Percentiles rank a stretch among this genome's conserved stretches.
Evolutionary conservation across 1,140 invertebrate species (phyloP).

Genomic region (Idris sp.): DNA sequence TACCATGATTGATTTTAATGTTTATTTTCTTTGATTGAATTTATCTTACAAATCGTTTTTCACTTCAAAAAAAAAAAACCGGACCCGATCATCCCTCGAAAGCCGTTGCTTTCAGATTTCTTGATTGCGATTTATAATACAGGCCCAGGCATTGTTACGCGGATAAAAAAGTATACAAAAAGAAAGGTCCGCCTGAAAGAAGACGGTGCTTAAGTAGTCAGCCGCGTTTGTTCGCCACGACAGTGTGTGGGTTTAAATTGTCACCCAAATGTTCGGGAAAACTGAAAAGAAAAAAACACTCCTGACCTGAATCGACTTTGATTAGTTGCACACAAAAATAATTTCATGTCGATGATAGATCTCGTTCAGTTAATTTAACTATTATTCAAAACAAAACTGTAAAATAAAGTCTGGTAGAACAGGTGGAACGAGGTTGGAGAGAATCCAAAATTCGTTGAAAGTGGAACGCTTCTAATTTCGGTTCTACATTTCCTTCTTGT

Average conservation of each 20-base stretch:
- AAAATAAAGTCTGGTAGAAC: conserved; percentile 23
- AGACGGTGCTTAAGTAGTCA: conserved; percentile 32
- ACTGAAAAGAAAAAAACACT: conserved; percentile 39
- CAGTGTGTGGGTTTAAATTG: conserved; percentile 12
- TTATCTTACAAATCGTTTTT: conserved; percentile 35
- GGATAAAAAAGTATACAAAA: too few species aligned
- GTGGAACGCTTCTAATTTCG: conserved; percentile 44
- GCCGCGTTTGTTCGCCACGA: conserved; percentile 17
- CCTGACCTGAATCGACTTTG: too few species aligned
- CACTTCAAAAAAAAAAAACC: conserved; percentile 24
- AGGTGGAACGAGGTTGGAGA: conserved; percentile 31
- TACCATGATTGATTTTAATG: too few species aligned
- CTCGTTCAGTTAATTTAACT: too few species aligned
- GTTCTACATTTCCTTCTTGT: conserved; percentile 47
- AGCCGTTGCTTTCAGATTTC: conserved; percentile 39
- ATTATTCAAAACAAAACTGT: too few species aligned
- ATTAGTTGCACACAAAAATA: too few species aligned
- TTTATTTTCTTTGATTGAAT: too few species aligned
- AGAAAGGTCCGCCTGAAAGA: conserved; percentile 22
- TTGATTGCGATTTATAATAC: conserved; percentile 73
- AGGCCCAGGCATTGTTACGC: conserved; percentile 64
- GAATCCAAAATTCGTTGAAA: conserved; percentile 22
- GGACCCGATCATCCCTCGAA: conserved; percentile 47
- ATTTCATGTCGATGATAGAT: too few species aligned
- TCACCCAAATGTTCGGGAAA: conserved; percentile 44